These are phyloP conservation scores for Parthenolecanium corni DNA, from an alignment of 2,888 invertebrate genomes.

Conservation along the genomic window DNA sequence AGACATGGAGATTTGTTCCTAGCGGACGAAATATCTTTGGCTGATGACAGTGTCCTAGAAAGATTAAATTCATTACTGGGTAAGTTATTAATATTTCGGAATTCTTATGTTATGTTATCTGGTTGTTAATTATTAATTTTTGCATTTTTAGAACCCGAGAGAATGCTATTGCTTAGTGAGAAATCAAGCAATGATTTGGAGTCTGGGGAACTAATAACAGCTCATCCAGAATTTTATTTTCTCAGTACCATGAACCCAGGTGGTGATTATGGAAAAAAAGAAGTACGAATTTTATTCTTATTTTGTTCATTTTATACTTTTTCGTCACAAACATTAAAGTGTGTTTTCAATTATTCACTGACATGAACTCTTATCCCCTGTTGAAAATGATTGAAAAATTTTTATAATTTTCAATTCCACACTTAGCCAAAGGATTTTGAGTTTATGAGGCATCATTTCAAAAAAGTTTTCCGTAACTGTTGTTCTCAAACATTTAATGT, in stretches of 20 bases:
- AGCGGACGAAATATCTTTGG: slow-evolving; percentile 96
- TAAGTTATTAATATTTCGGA: slow-evolving; percentile 34
- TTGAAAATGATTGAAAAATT: too few relatives aligned
- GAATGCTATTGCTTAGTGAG: slow-evolving; percentile 81
- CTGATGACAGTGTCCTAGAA: slow-evolving; percentile 96
- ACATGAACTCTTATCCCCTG: background rate
- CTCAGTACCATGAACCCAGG: slow-evolving; percentile 99
- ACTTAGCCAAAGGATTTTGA: too few relatives aligned
- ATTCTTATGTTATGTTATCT: background rate
- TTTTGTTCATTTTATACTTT: too few relatives aligned
- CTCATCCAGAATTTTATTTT: slow-evolving; percentile 67
- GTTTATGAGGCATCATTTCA: too few relatives aligned
- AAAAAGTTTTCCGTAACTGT: too few relatives aligned
- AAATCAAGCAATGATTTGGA: slow-evolving; percentile 43
- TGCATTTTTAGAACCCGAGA: slow-evolving; percentile 61
- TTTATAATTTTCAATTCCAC: too few relatives aligned
- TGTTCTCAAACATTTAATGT: too few relatives aligned
- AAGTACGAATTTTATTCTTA: slow-evolving; percentile 43
- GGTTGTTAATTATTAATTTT: background rate
- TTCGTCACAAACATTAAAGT: background rate
- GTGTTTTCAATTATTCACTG: background rate
- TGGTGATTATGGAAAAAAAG: slow-evolving; percentile 98
- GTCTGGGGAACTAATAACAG: slow-evolving; percentile 45
- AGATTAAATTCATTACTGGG: slow-evolving; percentile 85
- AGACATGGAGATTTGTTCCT: slow-evolving; percentile 73